Base-by-base conservation (phyloP, 2,797 vertebrate species). In the Eremophila alpestris region DNA sequence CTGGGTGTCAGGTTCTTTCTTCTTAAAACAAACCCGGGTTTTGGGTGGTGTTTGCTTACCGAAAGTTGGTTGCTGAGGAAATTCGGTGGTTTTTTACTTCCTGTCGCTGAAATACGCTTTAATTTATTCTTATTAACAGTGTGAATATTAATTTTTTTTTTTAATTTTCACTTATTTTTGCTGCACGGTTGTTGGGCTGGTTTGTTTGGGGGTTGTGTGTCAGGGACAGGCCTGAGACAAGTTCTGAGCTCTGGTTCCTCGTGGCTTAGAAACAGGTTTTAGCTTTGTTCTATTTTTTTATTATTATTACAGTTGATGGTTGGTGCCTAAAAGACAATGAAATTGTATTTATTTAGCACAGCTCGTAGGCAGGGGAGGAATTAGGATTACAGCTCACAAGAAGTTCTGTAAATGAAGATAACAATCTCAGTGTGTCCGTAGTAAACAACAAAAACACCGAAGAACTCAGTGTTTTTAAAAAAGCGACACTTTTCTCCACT, bases 81-180 rank as follows among this genome's bases (percentile, higher is more conserved):
- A 36, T 82, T n/a, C 15, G 13, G 13, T 36, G 2, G 46, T 36
- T 45, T 59, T 34, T 41, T n/a, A 5, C 10, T 77, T 75, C 15
- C 20, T 19, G 10, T 8, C 13, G 3, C 11, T 30, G 1, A 88
- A 36, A 36, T 3, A 0, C 0, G 4, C 13, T 11, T 62, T 9
- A 5, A 4, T 13, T 14, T 34, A 7, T 29, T 4, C 10, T 13
- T 15, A 1, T 60, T 46, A 0, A 8, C 40, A 0, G 4, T 4
- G 0, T 21, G 12, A 11, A 11, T 24, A 4, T 2, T 18, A 3
- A 1, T 8, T 11, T 34, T 40, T 41, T 62, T 3, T 11, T 16
- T 73, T 19, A 7, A 19, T 64, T 73, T n/a, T 10, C 8, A 2
- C 15, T 18, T 45, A 22, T 18, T 58, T 36, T 29, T 30, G 5